A percentile compares a stretch with the other conserved stretches of the same genome.
These are phyloP conservation scores for Agonopterix alstromeriana DNA, from an alignment of 2,888 invertebrate genomes.

Conservation along the genomic window DNA sequence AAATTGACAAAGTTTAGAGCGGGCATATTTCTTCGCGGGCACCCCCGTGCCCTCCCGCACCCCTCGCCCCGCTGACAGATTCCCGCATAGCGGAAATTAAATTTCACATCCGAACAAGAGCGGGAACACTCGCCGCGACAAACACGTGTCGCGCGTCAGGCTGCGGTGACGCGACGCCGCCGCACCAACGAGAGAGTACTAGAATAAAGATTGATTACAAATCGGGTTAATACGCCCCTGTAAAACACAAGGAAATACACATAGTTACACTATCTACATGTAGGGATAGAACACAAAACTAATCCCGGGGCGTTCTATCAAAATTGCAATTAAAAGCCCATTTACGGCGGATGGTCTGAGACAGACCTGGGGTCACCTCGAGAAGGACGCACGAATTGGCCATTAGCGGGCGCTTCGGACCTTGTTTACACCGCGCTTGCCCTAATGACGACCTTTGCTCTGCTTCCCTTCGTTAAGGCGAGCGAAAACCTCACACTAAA, in stretches of 20 bases:
- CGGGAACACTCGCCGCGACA: conserved; percentile 54
- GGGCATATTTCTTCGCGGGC: conserved; percentile 71
- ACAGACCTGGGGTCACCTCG: conserved; percentile 70
- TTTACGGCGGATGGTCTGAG: conserved; percentile 59
- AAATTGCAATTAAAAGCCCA: conserved; percentile 75
- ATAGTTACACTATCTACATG: conserved; percentile 21
- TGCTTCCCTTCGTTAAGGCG: conserved; percentile 77
- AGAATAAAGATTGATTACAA: conserved; percentile 43
- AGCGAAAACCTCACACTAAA: conserved; percentile 76
- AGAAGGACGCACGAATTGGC: conserved; percentile 74
- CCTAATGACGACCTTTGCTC: conserved; percentile 78
- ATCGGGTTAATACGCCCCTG: conserved; percentile 11
- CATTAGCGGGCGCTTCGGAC: conserved; percentile 76
- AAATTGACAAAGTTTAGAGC: conserved; percentile 77
- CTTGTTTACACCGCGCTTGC: conserved; percentile 77
- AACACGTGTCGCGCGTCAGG: conserved; percentile 49
- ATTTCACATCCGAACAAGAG: conserved; percentile 76
- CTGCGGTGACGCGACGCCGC: conserved; percentile 21
- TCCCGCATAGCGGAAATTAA: conserved; percentile 74
- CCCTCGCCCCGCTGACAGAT: conserved; percentile 51
- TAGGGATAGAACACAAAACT: conserved; percentile 44
- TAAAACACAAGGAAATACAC: conserved; percentile 2
- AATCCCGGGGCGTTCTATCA: conserved; percentile 65
- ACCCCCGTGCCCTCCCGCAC: conserved; percentile 33
- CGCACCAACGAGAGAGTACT: not conserved